Percentiles rank a stretch among this genome's conserved stretches.
Evolutionary conservation across 2,113 vertebrate species (phyloP).

Genomic region (pig (Sus scrofa)): T2T-Sscrofa CM000829.6:48323501-48324000

Average conservation of each 20-base stretch:
- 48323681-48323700: constrained; percentile 65
- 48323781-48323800: constrained; percentile 27
- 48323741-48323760: constrained; percentile 49
- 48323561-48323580: constrained; percentile 17
- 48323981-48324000: neutral
- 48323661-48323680: constrained; percentile 66
- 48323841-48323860: neutral
- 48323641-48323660: constrained; percentile 7
- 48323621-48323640: constrained; percentile 27
- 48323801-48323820: constrained; percentile 30
- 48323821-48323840: constrained; percentile 47
- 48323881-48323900: constrained; percentile 55
- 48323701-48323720: constrained; percentile 19
- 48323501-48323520: neutral
- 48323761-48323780: constrained; percentile 4
- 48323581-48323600: neutral
- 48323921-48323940: constrained; percentile 55
- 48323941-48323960: neutral
- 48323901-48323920: constrained; percentile 60
- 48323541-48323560: constrained; percentile 17
- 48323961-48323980: neutral
- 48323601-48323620: neutral
- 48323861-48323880: constrained; percentile 29
- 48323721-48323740: constrained; percentile 70
- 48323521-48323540: constrained; percentile 15